Base-by-base conservation (phyloP, 2,113 vertebrate species). In the Chionis minor region DNA sequence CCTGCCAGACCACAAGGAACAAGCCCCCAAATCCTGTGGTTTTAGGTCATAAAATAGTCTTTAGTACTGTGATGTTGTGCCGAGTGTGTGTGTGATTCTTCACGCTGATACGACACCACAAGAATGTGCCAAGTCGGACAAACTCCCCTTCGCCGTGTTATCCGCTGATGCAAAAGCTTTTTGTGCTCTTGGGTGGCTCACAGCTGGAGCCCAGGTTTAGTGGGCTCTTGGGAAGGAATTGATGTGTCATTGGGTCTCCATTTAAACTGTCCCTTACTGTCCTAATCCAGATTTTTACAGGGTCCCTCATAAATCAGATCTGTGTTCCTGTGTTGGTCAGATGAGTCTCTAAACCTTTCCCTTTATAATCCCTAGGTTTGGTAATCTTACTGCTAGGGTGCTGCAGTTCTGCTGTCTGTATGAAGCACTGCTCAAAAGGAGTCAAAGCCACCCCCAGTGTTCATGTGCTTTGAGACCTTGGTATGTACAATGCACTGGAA, bases 31-130 rank as follows among this genome's bases (percentile, higher is more conserved):
- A 90, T 81, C 23, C 63, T 63, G 32, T 28, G 67, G 51, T 14
- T 83, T 91, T 81, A 33, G 79, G 84, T 77, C 32, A 18, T 1
- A 14, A 56, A 70, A 70, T 5, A 7, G 8, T 12, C 55, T 85
- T 79, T 33, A 62, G 44, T 7, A 4, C 19, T 14, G 54, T 14
- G 33, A 16, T 55, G 42, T 54, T 93, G 62, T 11, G 1, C 45
- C 5, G 6, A 27, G 79, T 1, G 4, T 1, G 5, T 30, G 16
- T 15, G 2, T 9, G 61, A 11, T 70, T 79, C 56, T 79, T 88
- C 38, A 4, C 0, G 0, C 40, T 86, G 40, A n/a, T 44, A 17
- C 22, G 22, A 2, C 42, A 11, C n/a, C 52, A 12, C 32, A 4
- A 38, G 74, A 52, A 27, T 5, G 9, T 47, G n/a, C 67, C 72